These are phyloP conservation scores for Furnarius figulus DNA, from an alignment of 2,113 vertebrate species.

Conservation along the genomic window DNA sequence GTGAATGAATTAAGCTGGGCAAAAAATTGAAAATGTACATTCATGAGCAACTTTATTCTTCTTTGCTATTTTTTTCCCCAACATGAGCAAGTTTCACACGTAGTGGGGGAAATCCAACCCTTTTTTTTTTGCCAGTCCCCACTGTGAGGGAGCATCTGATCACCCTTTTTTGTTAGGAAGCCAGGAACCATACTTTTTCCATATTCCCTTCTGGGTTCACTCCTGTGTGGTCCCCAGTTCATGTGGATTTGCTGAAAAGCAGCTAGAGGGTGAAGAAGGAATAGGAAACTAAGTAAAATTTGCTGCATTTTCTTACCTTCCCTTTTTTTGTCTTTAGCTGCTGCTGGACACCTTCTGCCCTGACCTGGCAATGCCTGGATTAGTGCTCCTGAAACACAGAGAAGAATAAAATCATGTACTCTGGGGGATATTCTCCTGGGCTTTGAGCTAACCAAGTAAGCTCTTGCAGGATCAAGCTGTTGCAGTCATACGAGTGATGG, in stretches of 20 bases:
- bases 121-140: neutral
- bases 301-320: neutral
- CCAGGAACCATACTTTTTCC: neutral
- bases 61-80: neutral
- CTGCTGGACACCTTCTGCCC: neutral
- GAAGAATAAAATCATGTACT: neutral
- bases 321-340: neutral
- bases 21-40: neutral
- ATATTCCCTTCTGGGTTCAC: neutral
- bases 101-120: fast-evolving
- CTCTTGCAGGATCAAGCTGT: neutral
- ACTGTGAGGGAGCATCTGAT: fast-evolving
- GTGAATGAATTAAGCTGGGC: neutral
- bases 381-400: neutral
- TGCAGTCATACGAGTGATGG: neutral
- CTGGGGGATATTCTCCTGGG: neutral
- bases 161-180: neutral
- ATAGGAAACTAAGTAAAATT: neutral
- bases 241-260: neutral
- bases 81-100: neutral
- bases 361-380: neutral
- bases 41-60: neutral
- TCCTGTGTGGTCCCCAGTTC: neutral
- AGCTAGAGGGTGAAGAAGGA: neutral
- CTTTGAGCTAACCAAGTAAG: neutral